These are phyloP conservation scores for Myotis yumanensis DNA, from an alignment of 2,113 vertebrate genomes.

Conservation along the genomic window DNA sequence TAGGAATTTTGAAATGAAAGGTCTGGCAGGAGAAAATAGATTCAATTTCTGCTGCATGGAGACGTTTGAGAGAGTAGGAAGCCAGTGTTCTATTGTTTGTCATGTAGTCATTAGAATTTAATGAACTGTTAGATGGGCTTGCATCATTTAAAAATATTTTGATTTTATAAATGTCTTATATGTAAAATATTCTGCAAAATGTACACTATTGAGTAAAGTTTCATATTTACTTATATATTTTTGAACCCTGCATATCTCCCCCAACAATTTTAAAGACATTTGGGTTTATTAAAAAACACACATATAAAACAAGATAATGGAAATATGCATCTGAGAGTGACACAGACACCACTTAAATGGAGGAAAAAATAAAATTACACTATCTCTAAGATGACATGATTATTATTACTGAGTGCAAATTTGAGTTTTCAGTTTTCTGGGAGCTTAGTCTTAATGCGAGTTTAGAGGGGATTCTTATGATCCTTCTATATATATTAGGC, in stretches of 20 bases:
- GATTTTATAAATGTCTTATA: background rate
- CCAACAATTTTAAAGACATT: background rate
- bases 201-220: background rate
- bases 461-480: background rate
- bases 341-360: background rate
- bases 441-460: background rate
- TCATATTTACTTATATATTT: background rate
- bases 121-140: background rate
- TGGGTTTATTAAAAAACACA: background rate
- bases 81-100: background rate
- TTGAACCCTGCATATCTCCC: background rate
- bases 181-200: background rate
- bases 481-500: background rate
- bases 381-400: background rate
- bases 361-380: background rate
- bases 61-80: background rate
- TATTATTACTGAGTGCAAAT: background rate
- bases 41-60: background rate
- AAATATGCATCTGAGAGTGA: background rate
- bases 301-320: background rate
- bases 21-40: background rate
- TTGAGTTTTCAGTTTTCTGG: background rate
- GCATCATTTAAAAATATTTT: background rate
- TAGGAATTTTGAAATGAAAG: slow-evolving; percentile 33
- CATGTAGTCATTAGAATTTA: slow-evolving; percentile 39